Conservation (phyloP, 1,140 invertebrate species). For the Drosophila busckii region DNA sequence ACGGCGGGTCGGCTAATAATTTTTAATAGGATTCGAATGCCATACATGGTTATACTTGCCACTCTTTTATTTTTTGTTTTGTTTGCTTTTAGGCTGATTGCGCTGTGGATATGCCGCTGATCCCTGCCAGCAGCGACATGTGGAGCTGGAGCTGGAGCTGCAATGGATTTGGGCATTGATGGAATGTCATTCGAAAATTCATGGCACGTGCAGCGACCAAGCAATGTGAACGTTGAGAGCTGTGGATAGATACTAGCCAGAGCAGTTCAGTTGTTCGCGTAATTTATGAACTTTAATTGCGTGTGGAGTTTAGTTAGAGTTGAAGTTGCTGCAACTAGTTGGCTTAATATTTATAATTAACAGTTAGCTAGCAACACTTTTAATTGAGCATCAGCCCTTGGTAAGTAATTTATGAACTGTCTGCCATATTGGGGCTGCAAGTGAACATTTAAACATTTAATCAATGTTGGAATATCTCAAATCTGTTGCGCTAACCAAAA, state of each 20-base stretch:
- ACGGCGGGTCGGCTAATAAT: slow-evolving; percentile 53
- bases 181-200: slow-evolving; percentile 57
- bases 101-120: slow-evolving; percentile 15
- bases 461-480: slow-evolving; percentile 72
- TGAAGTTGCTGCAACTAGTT: slow-evolving; percentile 20
- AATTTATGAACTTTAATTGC: slow-evolving; percentile 60
- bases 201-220: slow-evolving; percentile 57
- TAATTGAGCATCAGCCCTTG: slow-evolving; percentile 73
- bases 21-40: slow-evolving; percentile 63
- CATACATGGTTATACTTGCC: slow-evolving; percentile 63
- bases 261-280: slow-evolving; percentile 9
- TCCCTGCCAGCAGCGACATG: slow-evolving; percentile 25
- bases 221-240: not conserved
- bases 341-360: slow-evolving; percentile 61
- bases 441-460: slow-evolving; percentile 63
- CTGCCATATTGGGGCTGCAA: slow-evolving; percentile 53
- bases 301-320: slow-evolving; percentile 25
- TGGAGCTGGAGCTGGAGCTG: not conserved
- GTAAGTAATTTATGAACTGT: slow-evolving; percentile 68
- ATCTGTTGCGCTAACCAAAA: slow-evolving; percentile 41
- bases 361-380: slow-evolving; percentile 58
- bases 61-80: slow-evolving; percentile 36
- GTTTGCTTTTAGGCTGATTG: slow-evolving; percentile 32
- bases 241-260: slow-evolving; percentile 2
- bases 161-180: slow-evolving; percentile 50